phyloP scores from a whole-genome alignment of 2,888 invertebrate genomes.

The Chloromyia formosa region DNA sequence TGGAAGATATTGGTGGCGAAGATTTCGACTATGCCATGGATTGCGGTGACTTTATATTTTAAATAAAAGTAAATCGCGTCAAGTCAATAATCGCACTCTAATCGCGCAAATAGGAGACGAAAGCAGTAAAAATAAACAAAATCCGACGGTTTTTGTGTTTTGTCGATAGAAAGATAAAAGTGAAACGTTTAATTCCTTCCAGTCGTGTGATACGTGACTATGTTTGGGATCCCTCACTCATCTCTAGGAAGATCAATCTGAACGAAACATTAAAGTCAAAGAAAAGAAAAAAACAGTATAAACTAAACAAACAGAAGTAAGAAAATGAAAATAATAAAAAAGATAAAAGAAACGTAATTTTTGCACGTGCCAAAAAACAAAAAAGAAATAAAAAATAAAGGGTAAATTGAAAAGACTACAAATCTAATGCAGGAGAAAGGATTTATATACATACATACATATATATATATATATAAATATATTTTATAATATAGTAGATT shows the following conservation, averaged over 20 bases:
- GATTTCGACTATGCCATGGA: constrained; percentile 78
- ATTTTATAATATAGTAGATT: constrained; percentile 2
- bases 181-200: constrained; percentile 9
- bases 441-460: neutral
- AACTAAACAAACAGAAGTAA: neutral
- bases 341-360: neutral
- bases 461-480: neutral
- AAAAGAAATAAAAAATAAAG: neutral
- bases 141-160: too few relatives aligned
- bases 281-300: constrained; percentile 1
- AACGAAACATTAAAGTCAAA: neutral
- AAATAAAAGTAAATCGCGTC: constrained; percentile 54
- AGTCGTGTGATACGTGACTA: constrained; percentile 36
- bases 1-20: constrained; percentile 66
- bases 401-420: constrained; percentile 12
- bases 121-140: neutral
- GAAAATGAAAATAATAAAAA: constrained; percentile 17
- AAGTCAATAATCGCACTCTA: neutral
- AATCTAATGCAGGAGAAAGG: neutral
- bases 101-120: constrained; percentile 26
- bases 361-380: constrained; percentile 7
- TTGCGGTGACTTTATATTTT: constrained; percentile 78
- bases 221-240: constrained; percentile 5
- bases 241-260: too few relatives aligned
- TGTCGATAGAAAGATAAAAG: too few relatives aligned